Percentiles rank a stretch among this genome's conserved stretches.
Conservation (phyloP, 2,113 vertebrate genomes). For the Gnathonemus echidnorhynchus region DNA sequence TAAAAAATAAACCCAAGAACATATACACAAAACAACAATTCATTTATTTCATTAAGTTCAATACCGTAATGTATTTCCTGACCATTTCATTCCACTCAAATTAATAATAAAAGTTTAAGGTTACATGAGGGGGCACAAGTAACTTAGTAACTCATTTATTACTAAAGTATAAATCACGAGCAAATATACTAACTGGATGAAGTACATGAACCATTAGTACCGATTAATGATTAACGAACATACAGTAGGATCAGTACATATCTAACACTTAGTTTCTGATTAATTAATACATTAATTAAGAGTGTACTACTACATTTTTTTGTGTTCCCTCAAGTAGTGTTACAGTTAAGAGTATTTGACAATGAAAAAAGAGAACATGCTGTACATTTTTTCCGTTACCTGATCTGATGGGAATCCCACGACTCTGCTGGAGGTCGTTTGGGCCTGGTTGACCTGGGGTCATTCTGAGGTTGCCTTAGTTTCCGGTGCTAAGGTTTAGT, state of each 20-base stretch:
- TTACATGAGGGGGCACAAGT: background rate
- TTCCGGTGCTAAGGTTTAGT: background rate
- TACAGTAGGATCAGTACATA: background rate
- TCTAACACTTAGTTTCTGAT: background rate
- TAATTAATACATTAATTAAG: background rate
- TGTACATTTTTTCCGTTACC: background rate
- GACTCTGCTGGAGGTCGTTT: background rate
- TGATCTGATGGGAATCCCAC: background rate
- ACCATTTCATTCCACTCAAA: background rate
- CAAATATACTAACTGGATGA: background rate
- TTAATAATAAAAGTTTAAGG: background rate
- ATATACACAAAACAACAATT: background rate
- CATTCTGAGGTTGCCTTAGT: background rate
- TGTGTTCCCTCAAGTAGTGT: background rate
- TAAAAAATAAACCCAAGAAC: background rate
- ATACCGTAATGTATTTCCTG: background rate
- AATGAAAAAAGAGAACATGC: background rate
- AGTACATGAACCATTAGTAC: background rate
- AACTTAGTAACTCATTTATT: background rate
- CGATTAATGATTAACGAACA: background rate
- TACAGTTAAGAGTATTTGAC: background rate
- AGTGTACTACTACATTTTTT: background rate
- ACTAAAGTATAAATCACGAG: background rate
- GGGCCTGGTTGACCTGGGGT: background rate
- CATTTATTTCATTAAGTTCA: background rate